These are phyloP conservation scores for Alectura lathami DNA, from an alignment of 2,113 vertebrate genomes.

Conservation along the genomic window DNA sequence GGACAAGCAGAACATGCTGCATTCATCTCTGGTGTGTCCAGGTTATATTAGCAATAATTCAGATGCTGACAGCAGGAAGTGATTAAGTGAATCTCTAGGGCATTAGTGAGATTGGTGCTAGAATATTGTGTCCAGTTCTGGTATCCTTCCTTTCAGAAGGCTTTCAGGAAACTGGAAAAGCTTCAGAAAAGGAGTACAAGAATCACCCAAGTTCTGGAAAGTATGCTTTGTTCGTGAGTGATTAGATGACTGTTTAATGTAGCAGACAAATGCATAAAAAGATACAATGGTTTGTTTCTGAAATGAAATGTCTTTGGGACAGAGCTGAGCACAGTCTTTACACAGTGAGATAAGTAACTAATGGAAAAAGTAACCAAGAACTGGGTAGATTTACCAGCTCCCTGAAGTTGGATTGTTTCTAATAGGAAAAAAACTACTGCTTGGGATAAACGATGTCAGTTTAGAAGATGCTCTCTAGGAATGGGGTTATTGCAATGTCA, in stretches of 20 bases:
- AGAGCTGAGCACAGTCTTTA: background rate
- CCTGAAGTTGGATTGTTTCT: background rate
- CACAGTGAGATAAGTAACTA: background rate
- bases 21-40: background rate
- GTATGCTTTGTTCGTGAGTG: background rate
- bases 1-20: background rate
- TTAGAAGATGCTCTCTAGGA: background rate
- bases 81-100: background rate
- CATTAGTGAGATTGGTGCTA: background rate
- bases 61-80: background rate
- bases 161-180: constrained; percentile 7
- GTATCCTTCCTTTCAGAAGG: background rate
- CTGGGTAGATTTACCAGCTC: background rate
- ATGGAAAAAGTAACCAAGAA: background rate
- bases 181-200: constrained; percentile 10
- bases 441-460: background rate
- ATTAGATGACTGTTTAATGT: background rate
- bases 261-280: background rate
- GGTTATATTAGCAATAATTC: background rate
- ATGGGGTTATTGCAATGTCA: background rate
- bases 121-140: background rate
- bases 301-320: background rate
- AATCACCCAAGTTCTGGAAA: background rate
- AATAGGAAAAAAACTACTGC: background rate
- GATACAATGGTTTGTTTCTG: background rate